Evolutionary conservation across 2,113 vertebrate species (phyloP), one percentile per base, ranked within the genome.

Genomic region (Corapipo altera): DNA sequence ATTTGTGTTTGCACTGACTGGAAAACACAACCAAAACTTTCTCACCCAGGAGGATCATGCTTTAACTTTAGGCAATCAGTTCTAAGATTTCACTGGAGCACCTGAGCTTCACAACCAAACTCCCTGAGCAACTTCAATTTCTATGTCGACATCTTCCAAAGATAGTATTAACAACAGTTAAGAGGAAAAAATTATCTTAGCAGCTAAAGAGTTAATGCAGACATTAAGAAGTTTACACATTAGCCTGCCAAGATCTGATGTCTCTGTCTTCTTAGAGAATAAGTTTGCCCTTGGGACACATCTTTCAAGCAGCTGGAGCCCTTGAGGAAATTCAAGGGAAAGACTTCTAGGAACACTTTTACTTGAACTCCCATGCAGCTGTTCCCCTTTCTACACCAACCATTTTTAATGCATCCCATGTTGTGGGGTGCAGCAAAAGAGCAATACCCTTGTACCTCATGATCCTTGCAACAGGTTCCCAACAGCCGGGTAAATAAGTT

Each of bases 311-410:
- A 88, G 44, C 14, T 91, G 52, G 15, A 83, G 69, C 65, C 71
- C 65, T 39, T 51, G 35, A 84, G 72, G 55, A 82, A 67, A 71
- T 44, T 90, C 7, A 46, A 4, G 17, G 85, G 55, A 80, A 57
- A 21, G 21, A 39, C 27, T 94, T 96, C 89, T 59, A 95, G 75
- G 71, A 96, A 80, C 51, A 66, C 20, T 93, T 92, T n/a, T n/a
- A 41, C 41, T 51, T 43, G 8, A 46, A 39, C 15, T 44, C n/a
- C 18, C 1, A 1, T 4, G 9, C 12, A n/a, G 3, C 11, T 66
- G 37, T 66, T 16, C 17, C 37, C 75, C 4, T 1, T 49, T 65
- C 64, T 28, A 19, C 41, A 33, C 8, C 51, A 79, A 20, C 26
- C 18, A 5, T 14, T 35, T 28, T 33, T 28, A 55, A 18, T 4